Conservation (phyloP, 2,113 vertebrate genomes). For the Lycocorax pyrrhopterus region DNA sequence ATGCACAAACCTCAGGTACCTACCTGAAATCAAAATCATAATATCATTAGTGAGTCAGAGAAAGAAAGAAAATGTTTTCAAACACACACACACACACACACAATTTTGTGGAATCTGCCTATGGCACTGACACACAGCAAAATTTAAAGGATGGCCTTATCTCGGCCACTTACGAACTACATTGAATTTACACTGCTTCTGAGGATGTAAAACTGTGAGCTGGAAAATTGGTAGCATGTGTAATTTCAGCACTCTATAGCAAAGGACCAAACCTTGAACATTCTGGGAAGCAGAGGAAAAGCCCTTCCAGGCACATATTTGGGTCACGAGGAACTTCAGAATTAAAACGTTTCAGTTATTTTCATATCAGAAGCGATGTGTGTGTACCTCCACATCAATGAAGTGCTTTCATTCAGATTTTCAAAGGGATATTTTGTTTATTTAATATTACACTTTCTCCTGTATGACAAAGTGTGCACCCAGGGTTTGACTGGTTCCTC, state of each 20-base stretch:
- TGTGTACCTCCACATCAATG: background rate
- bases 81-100: background rate
- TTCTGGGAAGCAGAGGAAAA: background rate
- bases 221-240: background rate
- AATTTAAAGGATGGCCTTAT: background rate
- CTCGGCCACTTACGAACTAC: background rate
- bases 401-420: background rate
- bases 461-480: too few relatives aligned
- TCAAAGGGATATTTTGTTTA: background rate
- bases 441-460: background rate
- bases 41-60: background rate
- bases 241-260: background rate
- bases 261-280: background rate
- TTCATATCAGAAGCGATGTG: background rate
- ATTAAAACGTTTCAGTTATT: background rate
- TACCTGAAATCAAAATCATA: background rate
- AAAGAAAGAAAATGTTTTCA: background rate
- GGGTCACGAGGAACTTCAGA: background rate
- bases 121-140: background rate
- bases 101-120: background rate
- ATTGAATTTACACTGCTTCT: background rate
- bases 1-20: background rate
- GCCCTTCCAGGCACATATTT: background rate
- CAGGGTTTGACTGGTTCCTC: background rate
- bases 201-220: background rate